Evolutionary conservation across 2,888 invertebrate genomes (phyloP).

Genomic region (Fabriciana adippe): DNA sequence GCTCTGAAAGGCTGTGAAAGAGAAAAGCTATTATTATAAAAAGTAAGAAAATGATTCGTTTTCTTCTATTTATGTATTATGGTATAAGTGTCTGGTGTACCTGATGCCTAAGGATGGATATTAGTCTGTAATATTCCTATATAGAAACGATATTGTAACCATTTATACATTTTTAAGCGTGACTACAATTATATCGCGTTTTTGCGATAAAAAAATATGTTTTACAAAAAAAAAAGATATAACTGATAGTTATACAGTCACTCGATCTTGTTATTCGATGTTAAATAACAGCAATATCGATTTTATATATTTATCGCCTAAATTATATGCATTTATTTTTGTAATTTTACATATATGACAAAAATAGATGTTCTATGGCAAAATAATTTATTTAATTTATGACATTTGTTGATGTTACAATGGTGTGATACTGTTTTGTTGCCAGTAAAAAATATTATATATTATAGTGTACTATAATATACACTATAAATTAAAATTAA

Average conservation of each 20-base stretch:
- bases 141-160: slow-evolving; percentile 13
- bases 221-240: slow-evolving; percentile 1
- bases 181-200: slow-evolving; percentile 18
- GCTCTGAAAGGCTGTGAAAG: slow-evolving; percentile 28
- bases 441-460: not conserved
- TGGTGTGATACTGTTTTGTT: not conserved
- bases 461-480: no score
- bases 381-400: slow-evolving; percentile 1
- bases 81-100: slow-evolving; percentile 34
- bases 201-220: slow-evolving; percentile 12
- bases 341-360: slow-evolving; percentile 4
- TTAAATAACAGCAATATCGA: slow-evolving; percentile 4
- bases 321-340: not conserved
- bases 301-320: not conserved
- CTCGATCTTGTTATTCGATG: slow-evolving; percentile 1
- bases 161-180: slow-evolving; percentile 13
- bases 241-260: not conserved
- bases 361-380: slow-evolving; percentile 9
- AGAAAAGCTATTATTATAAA: slow-evolving; percentile 14
- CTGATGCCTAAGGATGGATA: slow-evolving; percentile 31
- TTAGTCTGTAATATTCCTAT: slow-evolving; percentile 31
- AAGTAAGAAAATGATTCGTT: slow-evolving; percentile 1
- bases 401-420: slow-evolving; percentile 1
- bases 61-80: slow-evolving; percentile 24
- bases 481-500: not conserved